Base-by-base conservation (phyloP, 2,888 invertebrate species). In the Lacanobia oleracea region DNA sequence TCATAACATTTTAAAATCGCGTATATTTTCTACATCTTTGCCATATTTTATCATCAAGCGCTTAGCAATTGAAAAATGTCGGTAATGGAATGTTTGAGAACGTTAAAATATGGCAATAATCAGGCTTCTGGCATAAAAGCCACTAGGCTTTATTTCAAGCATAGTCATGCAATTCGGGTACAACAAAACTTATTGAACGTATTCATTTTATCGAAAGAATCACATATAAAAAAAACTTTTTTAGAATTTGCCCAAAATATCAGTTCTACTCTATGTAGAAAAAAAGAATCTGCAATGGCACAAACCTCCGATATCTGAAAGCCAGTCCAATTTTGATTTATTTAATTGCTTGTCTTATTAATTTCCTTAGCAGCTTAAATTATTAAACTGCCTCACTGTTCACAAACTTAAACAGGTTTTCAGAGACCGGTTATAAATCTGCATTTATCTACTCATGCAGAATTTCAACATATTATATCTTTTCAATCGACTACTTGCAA, bases 121-220 rank as follows among this genome's bases (percentile, higher is more conserved):
- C 0, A 23, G 14, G 21, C 0, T 6, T 67, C 21, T 54, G 1
- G 1, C 3, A 23, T 1, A 16, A 14, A 7, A n/a, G 14, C n/a
- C n/a, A 14, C 18, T n/a, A 48, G 3, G 8, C 3, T 62, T 62
- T 50, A n/a, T 37, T 45, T 37, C 18, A n/a, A 23, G 14, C 45
- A 48, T 18, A 53, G 10, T 23, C 70, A 70, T 70, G 69, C 69
- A 70, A 64, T 51, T 16, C 12, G 16, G 21, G 3, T 43, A 56
- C 6, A 16, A 16, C 8, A 40, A 10, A 40, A 40, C 1, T 23
- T 4, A 54, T 23, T 23, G 12, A 18, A 33, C n/a, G n/a, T n/a
- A n/a, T n/a, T n/a, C n/a, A n/a, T n/a, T n/a, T n/a, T n/a, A n/a
- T n/a, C n/a, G n/a, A n/a, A n/a, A n/a, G n/a, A n/a, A n/a, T n/a